Evolutionary conservation across 37 sponge, comb jelly and placozoan species (phyloP).

Genomic region (Haliclona indistincta): DNA sequence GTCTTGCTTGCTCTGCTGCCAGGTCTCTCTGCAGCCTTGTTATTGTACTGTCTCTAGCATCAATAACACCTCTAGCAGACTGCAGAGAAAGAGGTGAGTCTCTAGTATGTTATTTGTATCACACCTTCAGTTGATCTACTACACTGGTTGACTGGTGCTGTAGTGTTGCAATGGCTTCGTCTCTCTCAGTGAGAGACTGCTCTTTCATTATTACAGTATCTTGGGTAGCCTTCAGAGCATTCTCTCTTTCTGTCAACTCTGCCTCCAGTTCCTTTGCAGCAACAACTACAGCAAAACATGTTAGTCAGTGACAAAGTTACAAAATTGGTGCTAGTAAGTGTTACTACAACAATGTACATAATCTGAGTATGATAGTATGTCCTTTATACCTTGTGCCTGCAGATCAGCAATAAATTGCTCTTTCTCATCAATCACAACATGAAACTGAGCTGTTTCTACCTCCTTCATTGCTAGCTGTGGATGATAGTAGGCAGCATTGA

Average conservation of each 20-base stretch:
- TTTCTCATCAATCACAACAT: slow-evolving; percentile 26
- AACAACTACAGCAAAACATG: slow-evolving; percentile 21
- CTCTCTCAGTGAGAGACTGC: slow-evolving; percentile 22
- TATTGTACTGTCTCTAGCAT: slow-evolving; percentile 59
- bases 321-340: too few species aligned
- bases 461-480: slow-evolving; percentile 52
- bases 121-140: slow-evolving; percentile 46
- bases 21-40: slow-evolving; percentile 38
- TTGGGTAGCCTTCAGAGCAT: slow-evolving; percentile 51
- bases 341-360: too few species aligned
- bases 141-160: slow-evolving; percentile 8
- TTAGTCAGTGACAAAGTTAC: too few species aligned
- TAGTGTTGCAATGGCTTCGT: slow-evolving; percentile 13
- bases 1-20: slow-evolving; percentile 7
- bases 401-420: slow-evolving; percentile 49
- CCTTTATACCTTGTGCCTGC: slow-evolving; percentile 42
- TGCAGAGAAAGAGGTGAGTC: slow-evolving; percentile 2
- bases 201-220: slow-evolving; percentile 18
- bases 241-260: slow-evolving; percentile 23
- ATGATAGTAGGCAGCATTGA: not conserved
- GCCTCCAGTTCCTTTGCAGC: slow-evolving; percentile 22
- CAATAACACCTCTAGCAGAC: slow-evolving; percentile 62
- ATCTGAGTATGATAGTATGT: too few species aligned
- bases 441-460: slow-evolving; percentile 21
- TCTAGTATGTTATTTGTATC: not conserved